Evolutionary conservation across 2,113 vertebrate species (phyloP).

Genomic region (Grallaria varia): DNA sequence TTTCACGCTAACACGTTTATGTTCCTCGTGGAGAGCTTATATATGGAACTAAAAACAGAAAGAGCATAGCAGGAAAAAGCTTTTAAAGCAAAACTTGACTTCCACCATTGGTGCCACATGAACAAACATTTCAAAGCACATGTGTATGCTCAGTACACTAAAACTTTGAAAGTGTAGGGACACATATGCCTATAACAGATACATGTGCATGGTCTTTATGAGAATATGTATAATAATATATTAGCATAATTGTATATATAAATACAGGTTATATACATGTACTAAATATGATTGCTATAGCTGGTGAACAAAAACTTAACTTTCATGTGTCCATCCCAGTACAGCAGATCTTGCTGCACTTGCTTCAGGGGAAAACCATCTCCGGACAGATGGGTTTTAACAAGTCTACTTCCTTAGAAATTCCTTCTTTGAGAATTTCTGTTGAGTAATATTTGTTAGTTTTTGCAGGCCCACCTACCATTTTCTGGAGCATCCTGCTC

Average conservation of each 20-base stretch:
- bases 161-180: neutral
- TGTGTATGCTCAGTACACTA: neutral
- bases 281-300: neutral
- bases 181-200: neutral
- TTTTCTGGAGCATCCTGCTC: neutral
- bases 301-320: neutral
- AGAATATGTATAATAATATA: neutral
- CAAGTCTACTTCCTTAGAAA: neutral
- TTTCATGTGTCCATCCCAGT: neutral
- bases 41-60: neutral
- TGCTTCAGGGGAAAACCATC: neutral
- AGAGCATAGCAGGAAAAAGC: neutral
- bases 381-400: neutral
- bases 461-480: neutral
- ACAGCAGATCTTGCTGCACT: neutral
- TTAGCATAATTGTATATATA: neutral
- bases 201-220: neutral
- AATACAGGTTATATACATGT: neutral
- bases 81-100: neutral
- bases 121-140: neutral
- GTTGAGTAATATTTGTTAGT: constrained; percentile 6
- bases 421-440: neutral
- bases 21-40: neutral
- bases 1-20: neutral
- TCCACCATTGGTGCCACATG: neutral